Evolutionary conservation across 2,113 vertebrate species (phyloP), one percentile per base, ranked within the genome.

Genomic region (Perca flavescens): DNA sequence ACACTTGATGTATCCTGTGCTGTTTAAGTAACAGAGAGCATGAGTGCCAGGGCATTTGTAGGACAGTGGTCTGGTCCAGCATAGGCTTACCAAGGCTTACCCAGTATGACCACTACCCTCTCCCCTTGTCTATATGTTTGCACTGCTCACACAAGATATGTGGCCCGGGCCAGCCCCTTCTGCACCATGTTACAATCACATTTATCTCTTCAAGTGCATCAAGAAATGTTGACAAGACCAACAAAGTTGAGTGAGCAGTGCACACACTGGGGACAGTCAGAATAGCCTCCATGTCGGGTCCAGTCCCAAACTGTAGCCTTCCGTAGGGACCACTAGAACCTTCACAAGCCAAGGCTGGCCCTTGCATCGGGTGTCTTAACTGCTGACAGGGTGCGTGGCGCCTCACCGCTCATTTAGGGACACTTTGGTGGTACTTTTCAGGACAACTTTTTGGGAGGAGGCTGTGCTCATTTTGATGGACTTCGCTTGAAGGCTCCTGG

Each of bases 401-500:
- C 96, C 98, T 99, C 98, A 99, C 98, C 98, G 98, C 97, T 99
- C 97, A 89, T 99, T 99, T 88, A 99, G 97, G 90, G 98, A 99
- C 97, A 99, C 97, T 96, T 99, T 99, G 96, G 98, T 99, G 96
- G 98, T 99, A 96, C 98, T 99, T 96, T 99, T 99, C 96, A 99
- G 97, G 96, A 99, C 97, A 75, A 99, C 97, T 96, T 98, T 99
- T 96, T 98, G 97, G 79, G 97, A 96, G 82, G 98, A 97, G 90
- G 97, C 94, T 80, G 97, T 96, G 88, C 97, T 98, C 98, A 99
- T 99, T 96, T 95, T 97, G 85, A 92, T 62, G 91, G 92, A 72
- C 57, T 88, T 57, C 53, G n/a, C 49, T 69, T 88, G 77, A 70
- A 85, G 84, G 74, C 49, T 89, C 88, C 91, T 90, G 34, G 15